Percentiles rank a stretch among this genome's conserved stretches.
phyloP scores from a whole-genome alignment of 37 sponge, comb jelly and placozoan genomes.

The Dysidea cf. avara region DNA sequence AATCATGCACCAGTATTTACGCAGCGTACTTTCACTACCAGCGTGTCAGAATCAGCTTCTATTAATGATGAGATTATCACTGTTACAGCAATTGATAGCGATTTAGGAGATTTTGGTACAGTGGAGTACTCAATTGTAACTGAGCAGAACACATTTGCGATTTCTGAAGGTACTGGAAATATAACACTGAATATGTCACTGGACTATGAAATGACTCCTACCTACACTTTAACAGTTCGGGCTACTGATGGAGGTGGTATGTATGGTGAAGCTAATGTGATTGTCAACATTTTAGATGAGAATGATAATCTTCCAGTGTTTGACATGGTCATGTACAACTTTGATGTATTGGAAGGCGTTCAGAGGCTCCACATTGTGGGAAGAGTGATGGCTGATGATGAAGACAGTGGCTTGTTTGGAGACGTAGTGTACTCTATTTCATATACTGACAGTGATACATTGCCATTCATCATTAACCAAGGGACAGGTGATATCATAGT shows the following conservation, averaged over 20 bases:
- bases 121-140: background rate
- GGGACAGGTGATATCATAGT: slow-evolving; percentile 32
- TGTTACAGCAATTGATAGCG: slow-evolving; percentile 13
- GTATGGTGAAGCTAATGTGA: too few relatives aligned
- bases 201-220: background rate
- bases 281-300: too few relatives aligned
- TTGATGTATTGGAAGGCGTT: slow-evolving; percentile 21
- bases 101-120: slow-evolving; percentile 4
- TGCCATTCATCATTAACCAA: slow-evolving; percentile 24
- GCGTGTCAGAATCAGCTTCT: background rate
- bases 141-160: slow-evolving; percentile 28
- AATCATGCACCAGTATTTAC: slow-evolving; percentile 56
- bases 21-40: background rate
- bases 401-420: background rate
- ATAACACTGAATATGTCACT: background rate
- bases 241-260: slow-evolving; percentile 64
- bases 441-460: background rate
- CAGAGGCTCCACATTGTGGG: background rate
- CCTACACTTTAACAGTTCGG: slow-evolving; percentile 32
- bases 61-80: background rate
- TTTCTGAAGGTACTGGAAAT: slow-evolving; percentile 12
- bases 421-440: background rate
- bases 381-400: background rate
- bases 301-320: too few relatives aligned
- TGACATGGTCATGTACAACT: background rate